Evolutionary conservation across 1,140 invertebrate genomes (phyloP), one percentile per base, ranked within the genome.

Genomic region (Eumeta japonica): DNA sequence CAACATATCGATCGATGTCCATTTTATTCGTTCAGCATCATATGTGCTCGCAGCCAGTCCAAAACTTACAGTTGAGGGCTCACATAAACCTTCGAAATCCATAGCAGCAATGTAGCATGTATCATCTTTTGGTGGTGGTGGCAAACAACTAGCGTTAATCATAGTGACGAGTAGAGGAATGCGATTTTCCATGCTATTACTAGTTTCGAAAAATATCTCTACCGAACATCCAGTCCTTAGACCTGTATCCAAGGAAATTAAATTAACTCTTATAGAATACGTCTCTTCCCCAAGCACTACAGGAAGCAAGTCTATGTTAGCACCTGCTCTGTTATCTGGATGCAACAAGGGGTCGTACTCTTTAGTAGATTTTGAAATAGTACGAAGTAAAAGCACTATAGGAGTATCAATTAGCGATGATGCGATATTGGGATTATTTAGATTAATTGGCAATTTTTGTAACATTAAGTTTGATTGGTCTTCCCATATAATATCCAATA

Each of bases 91-190:
- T 42, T 62, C 52, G 30, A 74, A 41, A 5, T 50, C 56, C 18
- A 71, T 47, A 7, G 59, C 62, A 34, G 48, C 43, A 5, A 64
- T 14, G 49, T 56, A 70, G 19, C 57, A 55, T 2, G 64, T 70
- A 16, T 56, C 63, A 9, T 71, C 66, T 53, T 37, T 65, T 16
- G 44, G 32, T 35, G 15, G 9, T 35, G 70, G 66, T 35, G 70
- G 66, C 14, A 74, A 38, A 38, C 70, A 74, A 46, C 71, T 58
- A 11, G 50, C 63, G 19, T 62, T 63, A 30, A 68, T 36, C 50
- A 71, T 56, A n/a, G 66, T 67, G 13, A 74, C 40, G 10, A 43
- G 44, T 19, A 74, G 28, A 37, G 64, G 62, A 29, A 57, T 42
- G 51, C 41, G 49, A 29, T 43, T 40, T 11, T 33, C 43, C 12